Percentiles rank a stretch among this genome's conserved stretches.
phyloP scores from a whole-genome alignment of 2,888 invertebrate genomes.

The Tachina fera region DNA sequence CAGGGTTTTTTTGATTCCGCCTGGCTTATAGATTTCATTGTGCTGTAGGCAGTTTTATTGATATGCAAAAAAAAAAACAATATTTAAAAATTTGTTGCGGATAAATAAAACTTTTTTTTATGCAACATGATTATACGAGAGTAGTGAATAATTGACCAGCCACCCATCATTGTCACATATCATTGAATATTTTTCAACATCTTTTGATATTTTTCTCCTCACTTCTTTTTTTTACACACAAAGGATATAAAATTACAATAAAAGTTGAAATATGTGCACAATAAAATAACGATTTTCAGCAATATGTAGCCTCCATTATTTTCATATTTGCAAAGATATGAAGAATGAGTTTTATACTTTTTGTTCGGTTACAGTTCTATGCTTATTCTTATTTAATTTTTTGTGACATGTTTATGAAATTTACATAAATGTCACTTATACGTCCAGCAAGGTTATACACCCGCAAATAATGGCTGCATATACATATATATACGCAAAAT shows the following conservation, averaged over 20 bases:
- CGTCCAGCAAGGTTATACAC: slow-evolving; percentile 13
- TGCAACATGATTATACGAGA: slow-evolving; percentile 43
- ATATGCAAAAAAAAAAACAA: slow-evolving; percentile 51
- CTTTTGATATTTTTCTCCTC: slow-evolving; percentile 53
- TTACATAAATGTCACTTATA: slow-evolving; percentile 69
- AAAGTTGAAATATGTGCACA: slow-evolving; percentile 47
- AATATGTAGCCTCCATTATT: slow-evolving; percentile 29
- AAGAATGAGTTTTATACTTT: background rate
- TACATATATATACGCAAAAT: slow-evolving; percentile 12
- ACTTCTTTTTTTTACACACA: background rate
- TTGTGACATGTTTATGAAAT: slow-evolving; percentile 53
- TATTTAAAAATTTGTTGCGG: slow-evolving; percentile 37
- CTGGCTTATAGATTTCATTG: slow-evolving; percentile 33
- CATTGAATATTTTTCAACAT: slow-evolving; percentile 48
- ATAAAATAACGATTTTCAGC: slow-evolving; percentile 69
- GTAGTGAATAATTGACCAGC: slow-evolving; percentile 63
- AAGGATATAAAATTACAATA: slow-evolving; percentile 19
- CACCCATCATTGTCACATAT: slow-evolving; percentile 58
- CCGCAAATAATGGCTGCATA: slow-evolving; percentile 61
- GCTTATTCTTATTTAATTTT: slow-evolving; percentile 5
- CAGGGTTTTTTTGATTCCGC: background rate
- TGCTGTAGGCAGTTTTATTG: slow-evolving; percentile 32
- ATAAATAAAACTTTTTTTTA: background rate
- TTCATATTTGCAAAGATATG: background rate
- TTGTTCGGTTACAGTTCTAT: slow-evolving; percentile 8